A percentile compares a stretch with the other conserved stretches of the same genome.
These are phyloP conservation scores for Ovibos moschatus DNA, from an alignment of 2,113 vertebrate species.

Conservation along the genomic window DNA sequence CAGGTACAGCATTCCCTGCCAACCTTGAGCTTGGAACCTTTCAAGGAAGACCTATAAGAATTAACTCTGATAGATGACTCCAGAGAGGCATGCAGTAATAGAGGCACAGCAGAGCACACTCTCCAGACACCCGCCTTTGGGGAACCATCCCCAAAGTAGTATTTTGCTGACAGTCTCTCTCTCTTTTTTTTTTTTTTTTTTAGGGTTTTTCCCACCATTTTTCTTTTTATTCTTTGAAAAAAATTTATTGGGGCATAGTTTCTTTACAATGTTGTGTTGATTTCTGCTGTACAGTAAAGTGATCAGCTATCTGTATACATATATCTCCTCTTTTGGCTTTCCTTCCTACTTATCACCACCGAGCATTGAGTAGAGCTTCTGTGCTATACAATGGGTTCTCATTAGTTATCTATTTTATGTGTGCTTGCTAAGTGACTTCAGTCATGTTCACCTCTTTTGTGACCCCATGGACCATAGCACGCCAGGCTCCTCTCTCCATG, in stretches of 20 bases:
- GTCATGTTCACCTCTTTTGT: neutral
- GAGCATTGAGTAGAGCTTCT: neutral
- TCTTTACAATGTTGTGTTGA: neutral
- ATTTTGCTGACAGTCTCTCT: neutral
- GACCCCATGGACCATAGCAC: neutral
- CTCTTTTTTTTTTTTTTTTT: neutral
- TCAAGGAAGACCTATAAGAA: neutral
- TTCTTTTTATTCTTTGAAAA: neutral
- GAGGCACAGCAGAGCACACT: neutral
- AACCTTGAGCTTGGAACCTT: neutral
- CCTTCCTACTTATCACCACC: neutral
- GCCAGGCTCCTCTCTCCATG: neutral
- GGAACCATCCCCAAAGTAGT: neutral
- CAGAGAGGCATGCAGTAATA: rapidly evolving
- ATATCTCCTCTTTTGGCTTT: neutral
- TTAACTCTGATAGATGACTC: neutral
- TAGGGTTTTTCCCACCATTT: neutral
- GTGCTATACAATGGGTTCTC: neutral
- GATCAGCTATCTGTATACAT: neutral
- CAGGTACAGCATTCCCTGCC: neutral
- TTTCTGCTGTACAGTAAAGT: neutral
- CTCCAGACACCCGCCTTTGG: no score
- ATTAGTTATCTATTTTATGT: neutral
- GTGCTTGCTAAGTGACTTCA: neutral
- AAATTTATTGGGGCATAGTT: neutral